These are phyloP conservation scores for Colostygia pectinataria DNA, from an alignment of 2,888 invertebrate genomes.

Conservation along the genomic window DNA sequence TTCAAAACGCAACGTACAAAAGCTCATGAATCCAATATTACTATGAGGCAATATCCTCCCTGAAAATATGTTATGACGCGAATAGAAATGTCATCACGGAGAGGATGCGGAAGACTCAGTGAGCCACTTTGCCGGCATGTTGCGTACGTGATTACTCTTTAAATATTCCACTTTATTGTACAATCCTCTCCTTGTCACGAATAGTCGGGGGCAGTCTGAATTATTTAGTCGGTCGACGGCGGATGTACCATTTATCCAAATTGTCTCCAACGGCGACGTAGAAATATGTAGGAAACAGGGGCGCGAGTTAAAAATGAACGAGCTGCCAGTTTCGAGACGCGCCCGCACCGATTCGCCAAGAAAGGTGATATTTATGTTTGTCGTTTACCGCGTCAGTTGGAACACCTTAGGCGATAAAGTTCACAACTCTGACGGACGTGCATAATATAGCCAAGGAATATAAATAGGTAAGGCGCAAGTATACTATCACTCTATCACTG, in stretches of 20 bases:
- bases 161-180: conserved; percentile 78
- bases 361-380: conserved; percentile 51
- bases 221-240: conserved; percentile 69
- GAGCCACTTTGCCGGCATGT: conserved; percentile 56
- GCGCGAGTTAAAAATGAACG: conserved; percentile 71
- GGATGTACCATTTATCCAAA: conserved; percentile 78
- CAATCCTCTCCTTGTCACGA: conserved; percentile 73
- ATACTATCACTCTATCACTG: no score
- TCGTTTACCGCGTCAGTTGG: conserved; percentile 45
- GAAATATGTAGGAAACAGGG: conserved; percentile 33
- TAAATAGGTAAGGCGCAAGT: no score
- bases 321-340: conserved; percentile 58
- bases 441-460: neutral
- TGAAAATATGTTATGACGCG: conserved; percentile 43
- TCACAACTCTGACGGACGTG: conserved; percentile 26
- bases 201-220: conserved; percentile 67
- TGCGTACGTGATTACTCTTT: conserved; percentile 74
- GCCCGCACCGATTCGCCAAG: conserved; percentile 53
- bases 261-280: conserved; percentile 49
- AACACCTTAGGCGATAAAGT: conserved; percentile 34
- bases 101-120: conserved; percentile 38
- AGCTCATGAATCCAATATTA: conserved; percentile 4
- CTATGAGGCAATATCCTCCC: conserved; percentile 43
- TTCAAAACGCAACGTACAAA: neutral
- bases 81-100: conserved; percentile 56